phyloP scores from a whole-genome alignment of 2,888 invertebrate species.

The Phyllotreta striolata region DNA sequence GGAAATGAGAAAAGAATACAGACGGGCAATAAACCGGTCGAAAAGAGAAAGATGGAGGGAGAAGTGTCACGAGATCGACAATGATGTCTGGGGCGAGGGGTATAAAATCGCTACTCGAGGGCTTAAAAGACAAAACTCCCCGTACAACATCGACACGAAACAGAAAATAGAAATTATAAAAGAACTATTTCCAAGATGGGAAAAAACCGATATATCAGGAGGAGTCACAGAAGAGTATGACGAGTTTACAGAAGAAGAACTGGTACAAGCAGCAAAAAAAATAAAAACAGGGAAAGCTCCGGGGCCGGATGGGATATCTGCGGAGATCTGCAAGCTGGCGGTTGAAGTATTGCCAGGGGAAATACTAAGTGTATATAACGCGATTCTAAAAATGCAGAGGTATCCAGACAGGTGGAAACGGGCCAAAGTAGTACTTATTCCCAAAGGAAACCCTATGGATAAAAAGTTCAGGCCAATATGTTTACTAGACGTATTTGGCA shows the following conservation, averaged over 20 bases:
- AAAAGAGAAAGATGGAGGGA: constrained; percentile 15
- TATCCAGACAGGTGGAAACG: constrained; percentile 18
- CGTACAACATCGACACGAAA: neutral
- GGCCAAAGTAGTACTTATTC: constrained; percentile 11
- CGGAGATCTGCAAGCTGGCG: constrained; percentile 1
- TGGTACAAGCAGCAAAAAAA: constrained; percentile 15
- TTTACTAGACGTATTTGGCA: neutral
- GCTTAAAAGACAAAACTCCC: neutral
- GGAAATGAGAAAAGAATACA: constrained; percentile 10
- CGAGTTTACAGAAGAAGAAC: constrained; percentile 13
- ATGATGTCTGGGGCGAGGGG: constrained; percentile 32
- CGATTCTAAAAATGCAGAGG: neutral
- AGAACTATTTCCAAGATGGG: constrained; percentile 18
- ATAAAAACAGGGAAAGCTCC: constrained; percentile 22
- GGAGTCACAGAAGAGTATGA: neutral
- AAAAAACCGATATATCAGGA: neutral
- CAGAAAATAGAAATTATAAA: constrained; percentile 3
- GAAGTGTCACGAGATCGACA: constrained; percentile 18
- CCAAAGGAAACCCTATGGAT: neutral
- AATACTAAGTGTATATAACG: neutral
- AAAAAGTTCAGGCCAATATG: neutral
- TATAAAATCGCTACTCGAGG: constrained; percentile 29
- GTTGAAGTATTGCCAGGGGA: neutral
- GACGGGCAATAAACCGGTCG: neutral
- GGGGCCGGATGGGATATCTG: constrained; percentile 17